A percentile compares a stretch with the other conserved stretches of the same genome.
These are phyloP conservation scores for Scrobipalpa costella DNA, from an alignment of 2,888 invertebrate species.

Conservation along the genomic window DNA sequence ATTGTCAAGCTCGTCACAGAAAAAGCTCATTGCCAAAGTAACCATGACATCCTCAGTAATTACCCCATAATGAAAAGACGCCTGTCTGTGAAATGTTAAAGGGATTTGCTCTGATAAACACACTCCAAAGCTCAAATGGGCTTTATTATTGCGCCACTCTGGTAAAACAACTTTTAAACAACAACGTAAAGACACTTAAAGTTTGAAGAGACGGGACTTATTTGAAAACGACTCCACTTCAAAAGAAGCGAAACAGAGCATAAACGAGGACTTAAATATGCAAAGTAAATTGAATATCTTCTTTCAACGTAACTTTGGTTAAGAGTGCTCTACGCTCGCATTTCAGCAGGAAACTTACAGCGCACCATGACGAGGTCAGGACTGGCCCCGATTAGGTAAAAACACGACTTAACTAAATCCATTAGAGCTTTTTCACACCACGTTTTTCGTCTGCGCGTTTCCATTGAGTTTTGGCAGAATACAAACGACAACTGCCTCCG, in stretches of 20 bases:
- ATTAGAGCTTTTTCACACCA: neutral
- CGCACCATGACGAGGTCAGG: neutral
- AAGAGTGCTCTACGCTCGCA: neutral
- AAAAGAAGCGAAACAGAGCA: slow-evolving; percentile 15
- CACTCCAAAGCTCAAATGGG: neutral
- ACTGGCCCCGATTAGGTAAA: neutral
- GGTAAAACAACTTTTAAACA: slow-evolving; percentile 17
- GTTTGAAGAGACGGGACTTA: neutral
- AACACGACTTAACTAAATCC: neutral
- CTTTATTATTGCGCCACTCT: slow-evolving; percentile 2
- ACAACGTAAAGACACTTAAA: slow-evolving; percentile 20
- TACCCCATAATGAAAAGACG: neutral
- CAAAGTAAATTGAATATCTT: slow-evolving; percentile 12
- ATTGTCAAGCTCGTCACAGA: too few species aligned
- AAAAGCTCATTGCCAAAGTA: neutral
- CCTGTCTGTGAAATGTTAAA: slow-evolving; percentile 1
- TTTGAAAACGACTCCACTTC: slow-evolving; percentile 17
- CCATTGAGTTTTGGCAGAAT: too few species aligned
- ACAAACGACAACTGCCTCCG: too few species aligned
- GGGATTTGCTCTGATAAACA: slow-evolving; percentile 15
- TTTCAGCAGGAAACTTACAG: neutral
- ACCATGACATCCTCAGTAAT: neutral
- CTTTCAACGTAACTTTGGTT: neutral
- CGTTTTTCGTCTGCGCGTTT: neutral
- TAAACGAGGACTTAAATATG: slow-evolving; percentile 12